These are phyloP conservation scores for Actinemys pallida DNA, from an alignment of 2,113 vertebrate species.

Conservation along the genomic window DNA sequence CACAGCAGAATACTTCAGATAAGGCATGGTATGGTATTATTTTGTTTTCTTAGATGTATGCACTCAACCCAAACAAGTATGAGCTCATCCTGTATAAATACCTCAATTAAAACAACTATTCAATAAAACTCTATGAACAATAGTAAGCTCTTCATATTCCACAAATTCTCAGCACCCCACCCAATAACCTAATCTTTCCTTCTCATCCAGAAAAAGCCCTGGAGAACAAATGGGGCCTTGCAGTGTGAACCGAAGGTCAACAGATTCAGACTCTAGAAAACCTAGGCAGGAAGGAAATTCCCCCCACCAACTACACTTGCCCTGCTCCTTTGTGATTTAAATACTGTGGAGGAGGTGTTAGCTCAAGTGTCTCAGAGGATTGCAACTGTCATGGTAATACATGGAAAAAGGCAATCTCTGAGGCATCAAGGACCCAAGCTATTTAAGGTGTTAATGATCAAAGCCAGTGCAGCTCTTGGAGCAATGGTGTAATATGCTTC, in stretches of 20 bases:
- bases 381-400: background rate
- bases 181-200: background rate
- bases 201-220: background rate
- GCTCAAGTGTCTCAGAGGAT: background rate
- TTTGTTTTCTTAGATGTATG: background rate
- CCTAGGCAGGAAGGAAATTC: background rate
- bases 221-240: background rate
- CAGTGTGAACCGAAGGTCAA: background rate
- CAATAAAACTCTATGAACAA: background rate
- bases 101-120: background rate
- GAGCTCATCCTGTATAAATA: background rate
- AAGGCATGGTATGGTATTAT: background rate
- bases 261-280: background rate
- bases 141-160: background rate
- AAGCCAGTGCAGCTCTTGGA: background rate
- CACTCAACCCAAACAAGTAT: background rate
- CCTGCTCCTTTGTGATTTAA: background rate
- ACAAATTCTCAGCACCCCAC: background rate
- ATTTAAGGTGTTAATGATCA: background rate
- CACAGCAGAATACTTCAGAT: background rate
- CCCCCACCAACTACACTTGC: background rate
- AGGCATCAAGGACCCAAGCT: background rate
- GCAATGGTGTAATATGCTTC: accelerated
- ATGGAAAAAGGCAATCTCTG: background rate
- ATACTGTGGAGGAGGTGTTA: background rate